Evolutionary conservation across 2,113 vertebrate genomes (phyloP), one percentile per base, ranked within the genome.

Genomic region (Choloepus hoffmanni): DNA sequence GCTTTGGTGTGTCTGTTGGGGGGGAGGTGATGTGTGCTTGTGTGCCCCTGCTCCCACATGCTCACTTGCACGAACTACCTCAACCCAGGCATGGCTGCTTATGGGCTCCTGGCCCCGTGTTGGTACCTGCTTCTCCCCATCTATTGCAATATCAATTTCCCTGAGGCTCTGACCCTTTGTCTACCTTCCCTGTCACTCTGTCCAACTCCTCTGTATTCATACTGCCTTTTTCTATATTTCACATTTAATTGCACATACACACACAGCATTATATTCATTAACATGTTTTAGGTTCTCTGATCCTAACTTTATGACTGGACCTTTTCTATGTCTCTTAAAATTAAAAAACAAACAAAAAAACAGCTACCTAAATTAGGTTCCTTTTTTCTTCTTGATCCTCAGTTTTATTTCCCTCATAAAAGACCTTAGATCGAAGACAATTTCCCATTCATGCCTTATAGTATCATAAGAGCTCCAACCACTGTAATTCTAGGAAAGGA

Each of bases 341-440:
- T 55, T 4, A 43, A 19, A 93, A 85, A 78, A 79, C 0, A 2
- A 11, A 78, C 68, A 85, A 0, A 58, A 58, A 58, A 36, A 36
- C 36, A 36, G 14, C 14, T 21, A 58, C 55, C 43, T 70, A n/a
- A 79, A 48, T 90, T 72, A 73, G 86, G 21, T 79, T 15, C 5
- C 82, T 7, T 87, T 77, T 55, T 82, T 13, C 53, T 76, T 50
- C 81, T 55, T 55, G 63, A 78, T 18, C 48, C 73, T 89, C 70
- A 19, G 23, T 48, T 89, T 95, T 62, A 94, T 85, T 21, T 85
- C 16, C 91, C 50, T 13, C n/a, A 0, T 79, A 58, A 96, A 58
- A 82, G 48, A 90, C 53, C 72, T 55, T 81, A 62, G 70, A 23
- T 36, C 43, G n/a, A 91, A 79, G 74, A 70, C 14, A 48, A 4